A percentile compares a stretch with the other conserved stretches of the same genome.
Evolutionary conservation across 64 coral and sea anemone species (phyloP).

Genomic region (Hydrozoanthus tunicans): DNA sequence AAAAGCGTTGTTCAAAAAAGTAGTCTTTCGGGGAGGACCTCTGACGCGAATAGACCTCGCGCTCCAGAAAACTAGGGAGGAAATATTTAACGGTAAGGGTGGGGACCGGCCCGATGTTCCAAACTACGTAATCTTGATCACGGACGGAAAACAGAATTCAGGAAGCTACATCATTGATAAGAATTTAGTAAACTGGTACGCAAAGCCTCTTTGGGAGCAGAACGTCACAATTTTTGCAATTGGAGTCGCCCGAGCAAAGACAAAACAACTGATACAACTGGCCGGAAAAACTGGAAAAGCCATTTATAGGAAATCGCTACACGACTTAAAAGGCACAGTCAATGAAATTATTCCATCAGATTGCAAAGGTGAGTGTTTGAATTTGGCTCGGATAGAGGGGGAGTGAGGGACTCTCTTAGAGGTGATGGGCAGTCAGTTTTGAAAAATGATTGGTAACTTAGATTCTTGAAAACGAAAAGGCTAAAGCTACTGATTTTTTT

Average conservation of each 20-base stretch:
- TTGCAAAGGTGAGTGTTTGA: background rate
- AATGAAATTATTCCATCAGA: constrained; percentile 18
- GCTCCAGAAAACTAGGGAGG: background rate
- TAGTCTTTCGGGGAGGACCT: background rate
- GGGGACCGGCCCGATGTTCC: constrained; percentile 5
- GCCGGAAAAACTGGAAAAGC: constrained; percentile 54
- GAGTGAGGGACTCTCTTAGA: too few relatives aligned
- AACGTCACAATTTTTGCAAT: constrained; percentile 39
- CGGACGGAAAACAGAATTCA: constrained; percentile 59
- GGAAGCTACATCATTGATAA: background rate
- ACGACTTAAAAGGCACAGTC: constrained; percentile 27
- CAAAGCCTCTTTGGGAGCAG: background rate
- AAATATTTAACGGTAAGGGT: background rate
- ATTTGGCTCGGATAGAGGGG: background rate
- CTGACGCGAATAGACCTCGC: constrained; percentile 40
- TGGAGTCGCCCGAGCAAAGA: background rate
- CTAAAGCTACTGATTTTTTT: too few relatives aligned
- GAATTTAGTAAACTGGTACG: background rate
- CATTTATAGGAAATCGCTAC: constrained; percentile 25
- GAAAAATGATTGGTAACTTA: too few relatives aligned
- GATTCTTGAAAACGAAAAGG: too few relatives aligned
- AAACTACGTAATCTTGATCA: constrained; percentile 28
- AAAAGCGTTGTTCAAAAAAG: background rate
- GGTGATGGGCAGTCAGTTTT: too few relatives aligned
- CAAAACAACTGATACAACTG: background rate